Base-by-base conservation (phyloP, 2,113 vertebrate species). In the Microtus pennsylvanicus region DNA sequence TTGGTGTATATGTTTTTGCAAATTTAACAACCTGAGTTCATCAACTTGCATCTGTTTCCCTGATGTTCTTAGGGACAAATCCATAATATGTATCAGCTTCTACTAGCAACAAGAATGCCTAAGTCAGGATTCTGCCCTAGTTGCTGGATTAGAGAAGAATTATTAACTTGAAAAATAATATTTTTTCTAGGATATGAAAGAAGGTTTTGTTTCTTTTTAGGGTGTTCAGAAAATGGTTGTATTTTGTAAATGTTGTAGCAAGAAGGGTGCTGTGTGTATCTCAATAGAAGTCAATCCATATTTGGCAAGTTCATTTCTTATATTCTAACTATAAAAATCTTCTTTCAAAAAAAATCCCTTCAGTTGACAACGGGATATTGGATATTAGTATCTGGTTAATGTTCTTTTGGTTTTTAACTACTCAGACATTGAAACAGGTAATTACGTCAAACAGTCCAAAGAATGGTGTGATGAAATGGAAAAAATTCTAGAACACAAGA, bases 111-210 rank as follows among this genome's bases (percentile, higher is more conserved):
- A 77, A 16, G 50, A 3, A 65, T 14, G 0, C 10, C 87, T 8
- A 4, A 9, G 0, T n/a, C 5, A 75, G 35, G 35, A 1, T 38
- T 5, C 75, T 76, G 12, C 3, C 2, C 78, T 35, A 11, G 1
- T 6, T n/a, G 0, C 4, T 38, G 2, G 5, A 30, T 0, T 85
- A 10, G 30, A 78, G 13, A 90, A 93, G 7, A 78, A 75, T 50
- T 26, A 45, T 35, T 4, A 50, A 70, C 19, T 70, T 50, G 2
- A 3, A 50, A 67, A 22, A 13, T 70, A n/a, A n/a, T 47, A 47
- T 86, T 86, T 1, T 67, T 86, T 33, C 42, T 30, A 42, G 8
- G 7, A 26, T 33, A 42, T 63, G 22, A n/a, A 45, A 24, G 1
- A 33, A 69, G 17, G 19, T 50, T 1, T 1, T 1, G 19, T 22